Conservation (phyloP, 2,888 invertebrate genomes). For the Morpho deidamia region DNA sequence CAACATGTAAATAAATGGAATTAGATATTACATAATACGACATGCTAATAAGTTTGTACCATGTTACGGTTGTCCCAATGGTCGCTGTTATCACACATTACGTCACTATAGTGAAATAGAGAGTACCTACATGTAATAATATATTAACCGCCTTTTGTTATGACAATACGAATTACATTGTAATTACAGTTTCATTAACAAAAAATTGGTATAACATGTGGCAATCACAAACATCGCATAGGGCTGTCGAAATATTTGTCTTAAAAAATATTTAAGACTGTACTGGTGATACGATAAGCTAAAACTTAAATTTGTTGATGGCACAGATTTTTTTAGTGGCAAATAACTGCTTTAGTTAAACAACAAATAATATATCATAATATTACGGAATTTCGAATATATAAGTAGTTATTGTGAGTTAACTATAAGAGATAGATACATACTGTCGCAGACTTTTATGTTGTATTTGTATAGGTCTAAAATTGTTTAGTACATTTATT, state of each 20-base stretch:
- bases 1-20: slow-evolving; percentile 2
- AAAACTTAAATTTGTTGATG: too few relatives aligned
- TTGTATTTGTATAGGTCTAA: too few relatives aligned
- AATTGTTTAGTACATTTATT: too few relatives aligned
- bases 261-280: neutral
- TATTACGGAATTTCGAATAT: too few relatives aligned
- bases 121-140: slow-evolving; percentile 36
- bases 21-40: slow-evolving; percentile 1
- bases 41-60: slow-evolving; percentile 6
- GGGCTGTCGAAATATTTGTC: slow-evolving; percentile 16
- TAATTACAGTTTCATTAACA: slow-evolving; percentile 31
- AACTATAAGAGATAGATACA: too few relatives aligned
- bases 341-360: too few relatives aligned
- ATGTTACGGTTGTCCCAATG: slow-evolving; percentile 10
- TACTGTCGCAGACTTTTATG: too few relatives aligned
- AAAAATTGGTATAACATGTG: slow-evolving; percentile 23
- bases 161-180: slow-evolving; percentile 30
- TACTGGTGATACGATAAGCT: too few relatives aligned
- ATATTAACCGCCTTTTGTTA: slow-evolving; percentile 40
- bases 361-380: too few relatives aligned
- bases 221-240: slow-evolving; percentile 19
- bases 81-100: slow-evolving; percentile 23
- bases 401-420: too few relatives aligned
- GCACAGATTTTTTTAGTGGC: too few relatives aligned
- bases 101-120: slow-evolving; percentile 32